Percentiles rank a stretch among this genome's conserved stretches.
These are phyloP conservation scores for Stenotaenia linearis DNA, from an alignment of 2,888 invertebrate genomes.

Conservation along the genomic window DNA sequence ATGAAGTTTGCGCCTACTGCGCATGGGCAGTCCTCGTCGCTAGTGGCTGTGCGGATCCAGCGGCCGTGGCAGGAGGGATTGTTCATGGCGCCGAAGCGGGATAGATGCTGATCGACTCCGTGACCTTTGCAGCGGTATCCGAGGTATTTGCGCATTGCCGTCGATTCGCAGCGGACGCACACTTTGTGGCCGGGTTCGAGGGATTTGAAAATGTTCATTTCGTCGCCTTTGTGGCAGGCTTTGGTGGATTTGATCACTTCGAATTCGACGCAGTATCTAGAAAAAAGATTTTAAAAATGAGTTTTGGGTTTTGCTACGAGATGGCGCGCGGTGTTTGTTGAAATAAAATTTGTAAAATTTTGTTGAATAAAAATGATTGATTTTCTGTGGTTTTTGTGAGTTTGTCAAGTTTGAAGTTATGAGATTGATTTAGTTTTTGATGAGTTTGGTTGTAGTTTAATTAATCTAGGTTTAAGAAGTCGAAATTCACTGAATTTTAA, in stretches of 20 bases:
- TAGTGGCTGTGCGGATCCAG: slow-evolving; percentile 62
- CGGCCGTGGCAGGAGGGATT: slow-evolving; percentile 85
- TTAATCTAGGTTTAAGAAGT: too few species aligned
- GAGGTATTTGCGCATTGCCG: slow-evolving; percentile 67
- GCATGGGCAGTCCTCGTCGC: slow-evolving; percentile 46
- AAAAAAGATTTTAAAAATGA: too few species aligned
- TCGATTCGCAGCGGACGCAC: slow-evolving; percentile 75
- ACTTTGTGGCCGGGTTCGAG: slow-evolving; percentile 67
- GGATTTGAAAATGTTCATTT: slow-evolving; percentile 56
- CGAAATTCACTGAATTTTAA: too few species aligned
- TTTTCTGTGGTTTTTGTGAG: too few species aligned
- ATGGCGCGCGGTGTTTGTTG: too few species aligned
- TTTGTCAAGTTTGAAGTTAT: too few species aligned
- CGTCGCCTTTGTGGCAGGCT: slow-evolving; percentile 67
- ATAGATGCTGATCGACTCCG: slow-evolving; percentile 67
- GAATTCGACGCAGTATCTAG: slow-evolving; percentile 80
- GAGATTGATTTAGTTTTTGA: too few species aligned
- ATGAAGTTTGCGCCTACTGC: slow-evolving; percentile 45
- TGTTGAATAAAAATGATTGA: too few species aligned
- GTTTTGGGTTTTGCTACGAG: too few species aligned
- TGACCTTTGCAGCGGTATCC: slow-evolving; percentile 80
- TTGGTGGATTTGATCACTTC: slow-evolving; percentile 76
- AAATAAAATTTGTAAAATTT: too few species aligned
- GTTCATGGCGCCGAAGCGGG: slow-evolving; percentile 75
- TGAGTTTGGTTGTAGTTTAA: too few species aligned